phyloP scores from a whole-genome alignment of 2,113 vertebrate species.

The Bucco capensis region DNA sequence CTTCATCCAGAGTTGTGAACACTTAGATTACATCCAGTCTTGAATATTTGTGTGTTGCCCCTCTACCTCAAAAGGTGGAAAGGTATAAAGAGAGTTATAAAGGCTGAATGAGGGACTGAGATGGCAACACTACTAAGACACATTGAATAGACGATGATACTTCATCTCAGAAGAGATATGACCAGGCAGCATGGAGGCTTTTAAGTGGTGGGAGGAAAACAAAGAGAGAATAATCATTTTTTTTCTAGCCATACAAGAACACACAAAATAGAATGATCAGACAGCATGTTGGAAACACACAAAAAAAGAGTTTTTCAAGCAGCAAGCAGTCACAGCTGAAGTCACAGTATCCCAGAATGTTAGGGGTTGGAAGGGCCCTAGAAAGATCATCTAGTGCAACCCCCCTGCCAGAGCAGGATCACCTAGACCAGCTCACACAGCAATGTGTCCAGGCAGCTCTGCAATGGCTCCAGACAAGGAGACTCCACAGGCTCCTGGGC shows the following conservation, averaged over 20 bases:
- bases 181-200: neutral
- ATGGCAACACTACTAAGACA: neutral
- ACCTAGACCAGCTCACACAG: too few relatives aligned
- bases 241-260: neutral
- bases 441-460: too few relatives aligned
- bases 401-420: too few relatives aligned
- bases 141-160: neutral
- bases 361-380: too few relatives aligned
- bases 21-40: neutral
- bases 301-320: neutral
- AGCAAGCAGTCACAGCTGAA: neutral
- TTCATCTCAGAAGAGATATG: neutral
- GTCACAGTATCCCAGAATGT: too few relatives aligned
- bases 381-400: too few relatives aligned
- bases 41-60: neutral
- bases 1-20: fast-evolving
- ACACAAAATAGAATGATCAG: neutral
- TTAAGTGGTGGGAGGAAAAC: neutral
- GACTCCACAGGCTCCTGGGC: too few relatives aligned
- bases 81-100: neutral
- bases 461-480: too few relatives aligned
- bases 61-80: neutral
- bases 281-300: neutral
- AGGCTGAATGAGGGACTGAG: neutral
- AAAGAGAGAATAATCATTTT: neutral